Base-by-base conservation (phyloP, 2,888 invertebrate genomes). In the Cosmia pyralina region DNA sequence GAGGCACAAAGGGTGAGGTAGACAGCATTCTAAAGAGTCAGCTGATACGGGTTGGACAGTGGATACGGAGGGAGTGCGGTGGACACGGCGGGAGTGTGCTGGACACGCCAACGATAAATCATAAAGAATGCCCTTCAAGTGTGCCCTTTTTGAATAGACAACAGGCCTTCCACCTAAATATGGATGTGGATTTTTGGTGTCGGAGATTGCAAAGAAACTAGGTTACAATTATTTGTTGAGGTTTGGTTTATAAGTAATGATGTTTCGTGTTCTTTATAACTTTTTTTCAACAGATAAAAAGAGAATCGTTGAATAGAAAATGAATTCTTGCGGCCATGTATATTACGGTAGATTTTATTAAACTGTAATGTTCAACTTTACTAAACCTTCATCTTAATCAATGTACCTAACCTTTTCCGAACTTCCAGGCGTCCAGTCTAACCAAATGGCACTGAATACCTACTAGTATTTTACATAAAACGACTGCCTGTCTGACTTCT, bases 71-170 rank as follows among this genome's bases (percentile, higher is more conserved):
- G 53, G 76, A 72, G 79, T 85, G 88, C 75, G 72, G 77, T 75
- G 72, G 77, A 80, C 70, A 62, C 38, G 58, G 28, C 10, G 64
- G 44, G 77, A 77, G 78, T 88, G 88, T 73, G 69, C 76, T 77
- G 72, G 88, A 82, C 85, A 85, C 52, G 77, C 50, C 46, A 11
- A 71, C 75, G 72, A 88, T 87, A 87, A 88, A 87, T 87, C 88
- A 87, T 88, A 85, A 75, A 84, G 80, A 81, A 77, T 65, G 46
- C 57, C 80, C 72, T 80, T 82, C 73, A 75, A 57, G 52, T 34
- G 46, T 68, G 69, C 68, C 74, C 60, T 72, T 82, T 81, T 53
- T 58, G 57, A 65, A 48, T 34, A 48, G 58, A 79, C 52, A 60
- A 66, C 68, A 52, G 28, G 7, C 48, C 17, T 46, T 28, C 38